Base-by-base conservation (phyloP, 1,140 invertebrate species). In the Drosophila hydei region DNA sequence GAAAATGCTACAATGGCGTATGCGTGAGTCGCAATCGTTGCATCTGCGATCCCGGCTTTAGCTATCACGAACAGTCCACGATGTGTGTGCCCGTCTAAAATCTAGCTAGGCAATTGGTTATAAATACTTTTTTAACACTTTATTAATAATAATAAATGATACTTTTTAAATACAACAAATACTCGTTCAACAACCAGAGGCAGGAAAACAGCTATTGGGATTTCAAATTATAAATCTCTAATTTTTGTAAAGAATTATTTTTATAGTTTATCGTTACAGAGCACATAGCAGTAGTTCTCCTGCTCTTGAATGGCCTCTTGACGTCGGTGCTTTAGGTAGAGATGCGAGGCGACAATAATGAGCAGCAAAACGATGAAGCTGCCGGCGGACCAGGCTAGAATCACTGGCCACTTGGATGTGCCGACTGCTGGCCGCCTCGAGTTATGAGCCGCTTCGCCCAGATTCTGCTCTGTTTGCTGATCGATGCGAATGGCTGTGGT, bases 41-140 rank as follows among this genome's bases (percentile, higher is more conserved):
- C 47, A 89, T 90, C 23, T 91, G 90, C 52, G 81, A 91, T 65
- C 72, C 89, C 1, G 90, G 90, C 23, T 91, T 68, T 18, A 71
- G 45, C n/a, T 91, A 90, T 38, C 88, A 91, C 18, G 90, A 90
- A 45, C 73, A 75, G 6, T 79, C 88, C 0, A 92, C 71, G 51
- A 92, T 64, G 19, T 93, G 93, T 77, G 72, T 89, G 25, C 90
- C 88, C 0, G 52, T 72, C 12, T 78, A 47, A 45, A 1, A n/a
- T 3, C 3, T 1, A 21, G 23, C 12, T 48, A 33, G 30, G 12
- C 30, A 33, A 33, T 33, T 2, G 11, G 5, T 3, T 33, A 42
- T 42, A 18, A 42, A 2, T 30, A 30, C 7, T 30, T 30, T 30
- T 30, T 27, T 6, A 27, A 4, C 8, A 3, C 1, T 33, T 33